These are phyloP conservation scores for Drosophila kambysellisi DNA, from an alignment of 2,888 invertebrate species.

Conservation along the genomic window DNA sequence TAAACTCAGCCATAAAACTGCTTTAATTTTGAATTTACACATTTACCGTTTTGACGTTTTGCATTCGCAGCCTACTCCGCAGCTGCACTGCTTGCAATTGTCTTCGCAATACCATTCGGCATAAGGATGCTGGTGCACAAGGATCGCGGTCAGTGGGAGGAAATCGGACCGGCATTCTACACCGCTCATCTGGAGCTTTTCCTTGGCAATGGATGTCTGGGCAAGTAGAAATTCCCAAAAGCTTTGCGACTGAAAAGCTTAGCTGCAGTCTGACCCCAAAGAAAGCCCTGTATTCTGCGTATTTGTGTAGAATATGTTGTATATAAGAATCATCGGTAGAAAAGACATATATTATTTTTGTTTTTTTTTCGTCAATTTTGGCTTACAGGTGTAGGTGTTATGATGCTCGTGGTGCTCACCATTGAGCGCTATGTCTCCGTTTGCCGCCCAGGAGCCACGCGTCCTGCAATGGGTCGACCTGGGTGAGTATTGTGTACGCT, in stretches of 20 bases:
- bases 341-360: not conserved
- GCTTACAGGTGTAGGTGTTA: conserved; percentile 88
- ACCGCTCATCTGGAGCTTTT: conserved; percentile 90
- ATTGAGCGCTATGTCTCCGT: conserved; percentile 91
- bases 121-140: conserved; percentile 88
- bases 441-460: conserved; percentile 89
- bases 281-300: not conserved
- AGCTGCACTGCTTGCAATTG: conserved; percentile 90
- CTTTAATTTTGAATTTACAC: conserved; percentile 38
- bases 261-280: not conserved
- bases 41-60: conserved; percentile 42
- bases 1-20: conserved; percentile 66
- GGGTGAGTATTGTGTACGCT: conserved; percentile 80
- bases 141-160: conserved; percentile 89
- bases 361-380: not conserved
- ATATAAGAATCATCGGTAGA: not conserved
- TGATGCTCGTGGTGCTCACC: conserved; percentile 91
- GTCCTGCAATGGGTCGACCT: conserved; percentile 89
- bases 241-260: not conserved
- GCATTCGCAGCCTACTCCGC: conserved; percentile 88
- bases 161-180: conserved; percentile 89
- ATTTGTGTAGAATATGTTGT: not conserved
- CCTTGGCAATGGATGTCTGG: conserved; percentile 90
- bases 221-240: conserved; percentile 79
- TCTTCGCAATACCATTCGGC: conserved; percentile 89